phyloP scores from a whole-genome alignment of 1,140 invertebrate species.

The Dreissena rostriformis region DNA sequence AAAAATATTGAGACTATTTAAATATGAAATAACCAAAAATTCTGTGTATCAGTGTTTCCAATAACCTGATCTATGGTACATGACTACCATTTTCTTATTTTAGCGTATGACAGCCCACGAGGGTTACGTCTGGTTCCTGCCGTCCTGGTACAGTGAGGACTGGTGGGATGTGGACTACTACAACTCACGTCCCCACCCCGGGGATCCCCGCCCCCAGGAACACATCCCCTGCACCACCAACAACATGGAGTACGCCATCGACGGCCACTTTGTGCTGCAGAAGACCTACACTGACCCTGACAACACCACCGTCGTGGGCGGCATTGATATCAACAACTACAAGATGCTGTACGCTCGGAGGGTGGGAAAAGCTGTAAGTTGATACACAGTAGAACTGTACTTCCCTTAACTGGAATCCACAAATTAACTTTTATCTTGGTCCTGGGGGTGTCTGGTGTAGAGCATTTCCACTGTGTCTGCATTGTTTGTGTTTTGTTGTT shows the following conservation, averaged over 20 bases:
- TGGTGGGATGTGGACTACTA: conserved; percentile 87
- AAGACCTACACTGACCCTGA: conserved; percentile 86
- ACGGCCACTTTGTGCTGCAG: conserved; percentile 88
- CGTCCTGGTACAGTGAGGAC: conserved; percentile 86
- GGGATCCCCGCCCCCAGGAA: conserved; percentile 75
- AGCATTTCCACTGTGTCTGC: too few species aligned
- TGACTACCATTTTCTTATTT: conserved; percentile 37
- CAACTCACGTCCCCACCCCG: conserved; percentile 79
- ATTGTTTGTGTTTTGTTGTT: too few species aligned
- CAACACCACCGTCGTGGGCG: conserved; percentile 66
- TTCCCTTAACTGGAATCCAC: too few species aligned
- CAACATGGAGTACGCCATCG: conserved; percentile 87
- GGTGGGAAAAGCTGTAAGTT: conserved; percentile 71
- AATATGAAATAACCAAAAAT: too few species aligned
- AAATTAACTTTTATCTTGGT: too few species aligned
- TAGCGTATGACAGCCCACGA: conserved; percentile 85
- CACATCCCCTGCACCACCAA: conserved; percentile 84
- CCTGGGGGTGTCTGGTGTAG: too few species aligned
- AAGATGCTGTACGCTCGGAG: conserved; percentile 74
- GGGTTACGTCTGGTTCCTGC: conserved; percentile 93
- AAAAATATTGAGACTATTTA: too few species aligned
- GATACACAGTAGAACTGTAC: too few species aligned
- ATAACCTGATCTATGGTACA: too few species aligned
- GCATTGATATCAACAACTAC: conserved; percentile 80
- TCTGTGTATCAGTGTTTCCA: too few species aligned